Evolutionary conservation across 2,113 vertebrate species (phyloP).

Genomic region (Rhinichthys klamathensis): DNA sequence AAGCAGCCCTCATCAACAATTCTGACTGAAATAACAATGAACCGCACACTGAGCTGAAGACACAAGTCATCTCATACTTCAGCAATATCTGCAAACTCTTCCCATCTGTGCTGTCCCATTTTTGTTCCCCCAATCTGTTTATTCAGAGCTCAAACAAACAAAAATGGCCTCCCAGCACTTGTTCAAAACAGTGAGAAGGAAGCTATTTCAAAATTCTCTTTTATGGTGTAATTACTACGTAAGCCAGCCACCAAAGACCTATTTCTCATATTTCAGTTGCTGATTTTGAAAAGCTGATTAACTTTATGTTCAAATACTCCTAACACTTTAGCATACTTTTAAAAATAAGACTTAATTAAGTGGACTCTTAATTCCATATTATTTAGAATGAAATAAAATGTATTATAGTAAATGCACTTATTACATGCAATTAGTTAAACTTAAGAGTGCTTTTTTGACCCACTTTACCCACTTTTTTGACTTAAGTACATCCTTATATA

Average conservation of each 20-base stretch:
- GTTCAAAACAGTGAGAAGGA: not conserved
- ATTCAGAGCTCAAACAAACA: slow-evolving; percentile 12
- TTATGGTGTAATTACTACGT: not conserved
- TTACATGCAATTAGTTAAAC: too few relatives aligned
- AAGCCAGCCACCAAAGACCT: not conserved
- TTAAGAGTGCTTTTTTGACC: too few relatives aligned
- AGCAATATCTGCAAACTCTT: slow-evolving; percentile 48
- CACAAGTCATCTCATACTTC: slow-evolving; percentile 58
- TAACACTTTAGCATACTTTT: too few relatives aligned
- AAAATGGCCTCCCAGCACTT: slow-evolving; percentile 5
- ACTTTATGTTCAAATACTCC: too few relatives aligned
- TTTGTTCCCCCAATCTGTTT: not conserved
- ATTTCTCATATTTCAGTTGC: slow-evolving; percentile 4
- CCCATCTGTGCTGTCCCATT: not conserved
- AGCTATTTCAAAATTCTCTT: slow-evolving; percentile 23
- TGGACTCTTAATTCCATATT: too few relatives aligned
- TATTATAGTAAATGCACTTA: too few relatives aligned
- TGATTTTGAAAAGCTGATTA: not conserved
- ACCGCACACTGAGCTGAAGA: slow-evolving; percentile 47
- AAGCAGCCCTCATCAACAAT: slow-evolving; percentile 64
- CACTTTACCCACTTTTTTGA: too few relatives aligned
- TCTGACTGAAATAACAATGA: slow-evolving; percentile 69
- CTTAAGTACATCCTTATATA: too few relatives aligned
- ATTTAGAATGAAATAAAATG: too few relatives aligned
- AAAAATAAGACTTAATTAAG: too few relatives aligned